Percentiles rank a stretch among this genome's conserved stretches.
phyloP scores from a whole-genome alignment of 2,888 invertebrate genomes.

The Drosophila multiciliata region DNA sequence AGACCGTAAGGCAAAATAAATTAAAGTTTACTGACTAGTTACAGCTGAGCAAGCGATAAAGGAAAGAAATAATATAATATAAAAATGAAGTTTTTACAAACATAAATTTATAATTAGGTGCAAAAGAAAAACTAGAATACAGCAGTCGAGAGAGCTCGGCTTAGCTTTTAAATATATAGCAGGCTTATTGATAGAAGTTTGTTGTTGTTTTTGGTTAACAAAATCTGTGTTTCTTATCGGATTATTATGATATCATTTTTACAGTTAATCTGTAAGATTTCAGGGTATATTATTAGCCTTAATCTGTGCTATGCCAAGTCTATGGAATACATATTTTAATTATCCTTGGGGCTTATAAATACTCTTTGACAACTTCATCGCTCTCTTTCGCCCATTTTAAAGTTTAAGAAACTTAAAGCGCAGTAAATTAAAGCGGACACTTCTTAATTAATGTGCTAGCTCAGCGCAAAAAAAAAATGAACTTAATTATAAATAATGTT shows the following conservation, averaged over 20 bases:
- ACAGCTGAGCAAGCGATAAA: not conserved
- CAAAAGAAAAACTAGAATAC: not conserved
- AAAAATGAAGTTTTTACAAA: no score
- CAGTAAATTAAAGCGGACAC: not conserved
- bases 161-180: no score
- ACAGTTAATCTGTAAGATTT: no score
- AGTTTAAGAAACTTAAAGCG: not conserved
- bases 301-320: no score
- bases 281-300: no score
- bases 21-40: conserved; percentile 10
- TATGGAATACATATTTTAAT: no score
- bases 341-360: no score
- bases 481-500: conserved; percentile 8
- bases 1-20: conserved; percentile 5
- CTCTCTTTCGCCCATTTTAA: not conserved
- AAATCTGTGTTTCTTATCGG: no score
- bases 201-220: no score
- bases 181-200: no score
- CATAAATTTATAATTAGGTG: not conserved
- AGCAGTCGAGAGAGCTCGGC: no score
- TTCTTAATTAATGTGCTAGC: not conserved
- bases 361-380: not conserved
- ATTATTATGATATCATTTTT: no score
- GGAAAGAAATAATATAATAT: not conserved
- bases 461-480: not conserved